Evolutionary conservation across 2,888 invertebrate genomes (phyloP).

Genomic region (Dicyrtomina minuta): DNA sequence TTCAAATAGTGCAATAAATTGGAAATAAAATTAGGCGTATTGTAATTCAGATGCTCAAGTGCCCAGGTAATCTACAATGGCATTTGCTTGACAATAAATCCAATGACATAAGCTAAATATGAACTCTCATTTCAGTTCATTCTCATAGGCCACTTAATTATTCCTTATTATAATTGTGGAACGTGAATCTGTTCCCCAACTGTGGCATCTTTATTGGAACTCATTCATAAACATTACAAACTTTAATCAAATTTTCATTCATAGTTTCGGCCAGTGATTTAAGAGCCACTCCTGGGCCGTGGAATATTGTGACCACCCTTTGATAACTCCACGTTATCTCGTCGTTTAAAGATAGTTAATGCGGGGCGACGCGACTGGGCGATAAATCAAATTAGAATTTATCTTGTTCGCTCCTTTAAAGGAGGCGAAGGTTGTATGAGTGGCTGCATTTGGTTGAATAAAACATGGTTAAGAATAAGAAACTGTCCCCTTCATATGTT

Average conservation of each 20-base stretch:
- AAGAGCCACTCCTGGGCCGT: not conserved
- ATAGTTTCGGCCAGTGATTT: conserved; percentile 2
- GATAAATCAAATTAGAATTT: conserved; percentile 17
- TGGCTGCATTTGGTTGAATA: too few relatives aligned
- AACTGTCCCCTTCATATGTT: too few relatives aligned
- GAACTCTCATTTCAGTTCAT: too few relatives aligned
- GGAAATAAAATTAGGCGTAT: too few relatives aligned
- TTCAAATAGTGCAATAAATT: too few relatives aligned
- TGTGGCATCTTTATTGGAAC: not conserved
- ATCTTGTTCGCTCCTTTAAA: not conserved
- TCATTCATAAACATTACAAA: conserved; percentile 13
- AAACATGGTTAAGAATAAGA: too few relatives aligned
- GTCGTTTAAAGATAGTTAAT: not conserved
- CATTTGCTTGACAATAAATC: too few relatives aligned
- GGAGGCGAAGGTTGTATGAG: not conserved
- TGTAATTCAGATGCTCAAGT: too few relatives aligned
- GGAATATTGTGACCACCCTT: not conserved
- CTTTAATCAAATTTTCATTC: conserved; percentile 19
- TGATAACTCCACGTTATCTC: conserved; percentile 1
- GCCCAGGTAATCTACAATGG: too few relatives aligned
- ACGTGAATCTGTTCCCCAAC: not conserved
- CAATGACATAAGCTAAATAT: too few relatives aligned
- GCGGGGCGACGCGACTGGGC: not conserved
- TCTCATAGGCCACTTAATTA: too few relatives aligned
- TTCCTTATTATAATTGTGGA: too few relatives aligned